These are phyloP conservation scores for Tachyglossus aculeatus DNA, from an alignment of 2,797 vertebrate species.

Conservation along the genomic window DNA sequence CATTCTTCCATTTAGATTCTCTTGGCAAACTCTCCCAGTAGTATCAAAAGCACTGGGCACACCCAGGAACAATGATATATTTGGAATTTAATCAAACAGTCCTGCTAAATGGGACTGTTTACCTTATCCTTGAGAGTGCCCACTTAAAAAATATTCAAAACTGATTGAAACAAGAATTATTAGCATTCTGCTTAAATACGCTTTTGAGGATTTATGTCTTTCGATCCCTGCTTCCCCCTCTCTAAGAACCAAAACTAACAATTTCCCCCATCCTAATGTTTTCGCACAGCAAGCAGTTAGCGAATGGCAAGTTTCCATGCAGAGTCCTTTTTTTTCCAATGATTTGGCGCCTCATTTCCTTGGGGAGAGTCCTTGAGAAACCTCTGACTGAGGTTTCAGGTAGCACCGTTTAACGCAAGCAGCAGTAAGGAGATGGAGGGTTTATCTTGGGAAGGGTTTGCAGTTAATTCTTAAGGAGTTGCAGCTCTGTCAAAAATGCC, in stretches of 20 bases:
- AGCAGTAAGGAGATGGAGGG: too few relatives aligned
- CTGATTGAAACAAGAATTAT: conserved; percentile 46
- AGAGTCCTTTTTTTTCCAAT: not conserved
- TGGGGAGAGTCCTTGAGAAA: not conserved
- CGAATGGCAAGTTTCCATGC: conserved; percentile 44
- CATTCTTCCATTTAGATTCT: conserved; percentile 35
- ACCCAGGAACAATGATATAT: conserved; percentile 37
- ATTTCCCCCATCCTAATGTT: conserved; percentile 46
- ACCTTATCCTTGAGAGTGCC: conserved; percentile 19
- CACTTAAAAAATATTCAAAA: conserved; percentile 54
- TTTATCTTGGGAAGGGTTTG: too few relatives aligned
- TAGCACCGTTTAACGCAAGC: not conserved
- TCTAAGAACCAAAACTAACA: conserved; percentile 38
- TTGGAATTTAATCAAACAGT: conserved; percentile 56
- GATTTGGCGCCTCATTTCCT: not conserved
- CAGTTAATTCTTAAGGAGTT: too few relatives aligned
- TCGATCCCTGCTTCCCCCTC: conserved; percentile 28
- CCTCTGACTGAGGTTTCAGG: not conserved
- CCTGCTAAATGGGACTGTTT: conserved; percentile 31
- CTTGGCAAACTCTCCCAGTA: conserved; percentile 15
- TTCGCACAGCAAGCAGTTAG: conserved; percentile 36
- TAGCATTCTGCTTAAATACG: conserved; percentile 29
- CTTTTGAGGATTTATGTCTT: conserved; percentile 51
- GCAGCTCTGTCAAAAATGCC: too few relatives aligned
- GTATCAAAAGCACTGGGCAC: conserved; percentile 3